Conservation (phyloP, 2,113 vertebrate genomes). For the Cyrtonyx montezumae region DNA sequence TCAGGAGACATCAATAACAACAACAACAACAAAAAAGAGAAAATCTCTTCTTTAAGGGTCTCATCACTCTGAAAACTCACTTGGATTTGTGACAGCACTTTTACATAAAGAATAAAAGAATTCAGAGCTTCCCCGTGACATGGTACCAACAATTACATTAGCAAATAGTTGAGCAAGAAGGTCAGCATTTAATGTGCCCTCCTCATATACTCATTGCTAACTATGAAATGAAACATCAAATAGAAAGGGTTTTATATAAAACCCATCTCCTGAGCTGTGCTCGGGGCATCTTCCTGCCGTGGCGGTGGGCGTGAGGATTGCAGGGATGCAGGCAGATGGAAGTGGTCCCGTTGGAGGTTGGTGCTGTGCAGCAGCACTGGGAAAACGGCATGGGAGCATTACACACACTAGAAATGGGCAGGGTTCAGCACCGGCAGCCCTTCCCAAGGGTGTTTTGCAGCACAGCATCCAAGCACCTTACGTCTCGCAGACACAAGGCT, state of each 20-base stretch:
- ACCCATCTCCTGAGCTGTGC: background rate
- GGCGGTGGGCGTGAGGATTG: rapidly evolving
- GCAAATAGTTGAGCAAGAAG: background rate
- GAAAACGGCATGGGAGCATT: rapidly evolving
- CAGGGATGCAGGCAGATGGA: background rate
- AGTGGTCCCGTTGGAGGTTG: rapidly evolving
- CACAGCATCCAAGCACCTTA: rapidly evolving
- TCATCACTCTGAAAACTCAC: constrained; percentile 24
- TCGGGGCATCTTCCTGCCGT: background rate
- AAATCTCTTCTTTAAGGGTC: background rate
- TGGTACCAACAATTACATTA: constrained; percentile 14
- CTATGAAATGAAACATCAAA: background rate
- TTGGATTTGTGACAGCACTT: constrained; percentile 43
- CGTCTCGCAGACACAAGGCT: background rate
- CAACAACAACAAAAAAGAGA: background rate
- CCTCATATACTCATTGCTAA: background rate
- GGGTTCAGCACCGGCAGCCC: background rate
- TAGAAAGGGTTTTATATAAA: background rate
- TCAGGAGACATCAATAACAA: constrained; percentile 10
- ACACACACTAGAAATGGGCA: rapidly evolving
- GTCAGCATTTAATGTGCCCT: background rate
- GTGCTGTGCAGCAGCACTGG: background rate
- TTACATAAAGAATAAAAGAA: background rate
- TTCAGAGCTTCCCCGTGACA: background rate
- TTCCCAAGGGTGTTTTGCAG: background rate